Evolutionary conservation across 2,888 invertebrate genomes (phyloP), one percentile per base, ranked within the genome.

Genomic region (Tuta absoluta): DNA sequence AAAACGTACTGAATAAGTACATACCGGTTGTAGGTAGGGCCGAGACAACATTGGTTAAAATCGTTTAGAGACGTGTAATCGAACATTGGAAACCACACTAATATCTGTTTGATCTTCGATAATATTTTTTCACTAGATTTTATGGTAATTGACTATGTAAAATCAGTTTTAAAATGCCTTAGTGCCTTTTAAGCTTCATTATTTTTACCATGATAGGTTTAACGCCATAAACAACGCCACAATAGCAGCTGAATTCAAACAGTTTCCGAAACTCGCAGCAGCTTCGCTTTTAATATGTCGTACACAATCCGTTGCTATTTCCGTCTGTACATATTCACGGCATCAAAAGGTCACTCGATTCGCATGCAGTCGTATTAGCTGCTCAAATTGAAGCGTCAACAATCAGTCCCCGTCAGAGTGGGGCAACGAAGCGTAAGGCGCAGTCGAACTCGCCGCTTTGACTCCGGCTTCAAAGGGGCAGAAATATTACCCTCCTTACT

Each of bases 401-500:
- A 79, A 76, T 77, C 76, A 75, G 73, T 73, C 69, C 67, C 71
- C 71, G 70, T 73, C 70, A 69, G 67, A 72, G 69, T 63, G 66
- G 56, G 56, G 72, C 77, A 77, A 71, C 76, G 75, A 72, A 75
- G 74, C 75, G 72, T 75, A 71, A 71, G 68, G 73, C 69, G 72
- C 69, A 69, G 72, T 74, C 69, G 71, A 77, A 74, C 73, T 69
- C 74, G 72, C 70, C 75, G 33, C 63, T 66, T 66, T 66, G 66
- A 66, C 72, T 45, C 68, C 68, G 69, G 73, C 72, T 69, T 85
- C 81, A 82, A 86, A 86, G 82, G 78, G 80, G 79, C 76, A 79
- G 79, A 81, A 81, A 85, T 80, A 84, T 85, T 83, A 81, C 82
- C 83, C 79, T 71, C 74, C 74, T 60, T 60, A 41, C 60, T 45